Evolutionary conservation across 2,113 vertebrate genomes (phyloP).

Genomic region (Dasypus novemcinctus): DNA sequence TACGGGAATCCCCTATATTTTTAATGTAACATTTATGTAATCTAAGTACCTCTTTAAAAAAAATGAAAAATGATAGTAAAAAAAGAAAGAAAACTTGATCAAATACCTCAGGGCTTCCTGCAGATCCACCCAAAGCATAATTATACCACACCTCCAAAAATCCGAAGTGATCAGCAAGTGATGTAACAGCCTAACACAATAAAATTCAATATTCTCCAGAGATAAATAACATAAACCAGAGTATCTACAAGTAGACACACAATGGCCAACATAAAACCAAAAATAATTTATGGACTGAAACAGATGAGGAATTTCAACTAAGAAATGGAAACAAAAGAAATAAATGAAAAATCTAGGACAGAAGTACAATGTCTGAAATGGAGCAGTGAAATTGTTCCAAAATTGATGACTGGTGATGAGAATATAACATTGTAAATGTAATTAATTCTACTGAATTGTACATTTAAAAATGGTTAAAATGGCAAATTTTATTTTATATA

Average conservation of each 20-base stretch:
- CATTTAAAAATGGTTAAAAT: too few relatives aligned
- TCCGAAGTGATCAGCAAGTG: background rate
- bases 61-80: too few relatives aligned
- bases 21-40: too few relatives aligned
- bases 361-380: background rate
- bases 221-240: constrained; percentile 20
- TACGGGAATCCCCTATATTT: too few relatives aligned
- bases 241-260: background rate
- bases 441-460: too few relatives aligned
- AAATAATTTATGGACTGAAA: background rate
- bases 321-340: background rate
- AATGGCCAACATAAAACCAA: background rate
- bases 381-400: too few relatives aligned
- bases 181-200: background rate
- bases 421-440: too few relatives aligned
- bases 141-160: background rate
- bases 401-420: too few relatives aligned
- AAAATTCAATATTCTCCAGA: background rate
- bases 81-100: background rate
- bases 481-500: too few relatives aligned
- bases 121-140: background rate
- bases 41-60: too few relatives aligned
- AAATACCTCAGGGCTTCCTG: background rate
- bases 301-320: background rate
- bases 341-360: background rate